These are phyloP conservation scores for Notarius lentiginosus DNA, from an alignment of 2,113 vertebrate species.

Conservation along the genomic window DNA sequence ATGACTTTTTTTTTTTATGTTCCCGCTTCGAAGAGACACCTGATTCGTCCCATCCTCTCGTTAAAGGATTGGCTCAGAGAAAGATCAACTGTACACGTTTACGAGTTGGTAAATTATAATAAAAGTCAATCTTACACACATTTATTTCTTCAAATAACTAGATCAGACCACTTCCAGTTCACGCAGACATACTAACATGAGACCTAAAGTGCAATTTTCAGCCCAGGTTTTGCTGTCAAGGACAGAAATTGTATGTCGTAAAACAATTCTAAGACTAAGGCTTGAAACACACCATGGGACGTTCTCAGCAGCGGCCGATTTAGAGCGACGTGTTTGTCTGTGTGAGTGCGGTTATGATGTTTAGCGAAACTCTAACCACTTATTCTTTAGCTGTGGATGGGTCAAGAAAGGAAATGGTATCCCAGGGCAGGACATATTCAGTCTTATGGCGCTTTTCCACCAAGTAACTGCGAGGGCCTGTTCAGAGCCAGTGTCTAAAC, in stretches of 20 bases:
- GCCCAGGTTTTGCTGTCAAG: background rate
- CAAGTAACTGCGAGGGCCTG: too few relatives aligned
- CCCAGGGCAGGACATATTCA: background rate
- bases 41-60: background rate
- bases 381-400: background rate
- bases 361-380: background rate
- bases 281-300: background rate
- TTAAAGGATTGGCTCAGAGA: background rate
- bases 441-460: background rate
- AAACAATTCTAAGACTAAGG: background rate
- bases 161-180: background rate
- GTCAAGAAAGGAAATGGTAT: background rate
- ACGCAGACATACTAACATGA: background rate
- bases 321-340: background rate
- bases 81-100: background rate
- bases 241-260: background rate
- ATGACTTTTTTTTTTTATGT: background rate
- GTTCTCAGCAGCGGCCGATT: background rate
- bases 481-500: too few relatives aligned
- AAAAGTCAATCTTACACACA: background rate
- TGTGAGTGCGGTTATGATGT: background rate
- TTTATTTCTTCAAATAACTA: background rate
- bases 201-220: background rate
- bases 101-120: background rate
- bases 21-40: background rate